Conservation (phyloP, 2,888 invertebrate genomes). For the Toxonevra muliebris region DNA sequence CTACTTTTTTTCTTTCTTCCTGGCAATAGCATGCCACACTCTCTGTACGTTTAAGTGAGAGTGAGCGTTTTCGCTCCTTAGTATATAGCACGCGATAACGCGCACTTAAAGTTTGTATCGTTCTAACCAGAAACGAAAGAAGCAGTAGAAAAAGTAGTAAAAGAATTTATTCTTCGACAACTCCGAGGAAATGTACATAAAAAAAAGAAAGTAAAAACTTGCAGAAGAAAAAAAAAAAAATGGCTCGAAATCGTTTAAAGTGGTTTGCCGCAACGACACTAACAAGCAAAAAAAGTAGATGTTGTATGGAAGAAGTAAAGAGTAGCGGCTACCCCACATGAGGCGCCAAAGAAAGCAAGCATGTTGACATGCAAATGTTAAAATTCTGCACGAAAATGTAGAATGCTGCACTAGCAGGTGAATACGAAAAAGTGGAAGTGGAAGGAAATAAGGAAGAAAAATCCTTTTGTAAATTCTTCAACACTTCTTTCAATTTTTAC, state of each 20-base stretch:
- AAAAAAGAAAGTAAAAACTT: neutral
- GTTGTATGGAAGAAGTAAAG: neutral
- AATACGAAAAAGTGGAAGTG: neutral
- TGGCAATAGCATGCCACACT: too few species aligned
- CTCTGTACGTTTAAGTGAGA: too few species aligned
- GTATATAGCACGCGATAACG: slow-evolving; percentile 53
- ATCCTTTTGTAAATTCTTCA: neutral
- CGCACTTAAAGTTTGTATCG: slow-evolving; percentile 40
- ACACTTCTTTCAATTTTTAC: neutral
- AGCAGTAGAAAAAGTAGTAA: neutral
- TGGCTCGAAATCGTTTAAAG: slow-evolving; percentile 55
- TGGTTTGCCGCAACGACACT: slow-evolving; percentile 38
- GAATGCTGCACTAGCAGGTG: too few species aligned
- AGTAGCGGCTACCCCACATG: too few species aligned
- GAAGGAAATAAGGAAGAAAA: neutral
- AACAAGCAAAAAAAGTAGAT: neutral
- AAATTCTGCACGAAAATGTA: too few species aligned
- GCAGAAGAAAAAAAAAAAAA: slow-evolving; percentile 29
- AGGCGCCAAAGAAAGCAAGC: neutral
- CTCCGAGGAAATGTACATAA: neutral
- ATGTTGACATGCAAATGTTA: slow-evolving; percentile 21
- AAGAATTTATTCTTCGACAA: slow-evolving; percentile 12
- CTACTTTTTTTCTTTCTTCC: neutral
- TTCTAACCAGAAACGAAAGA: neutral
- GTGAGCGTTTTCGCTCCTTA: neutral